phyloP scores from a whole-genome alignment of 2,888 invertebrate species.

The Cybosia mesomella region DNA sequence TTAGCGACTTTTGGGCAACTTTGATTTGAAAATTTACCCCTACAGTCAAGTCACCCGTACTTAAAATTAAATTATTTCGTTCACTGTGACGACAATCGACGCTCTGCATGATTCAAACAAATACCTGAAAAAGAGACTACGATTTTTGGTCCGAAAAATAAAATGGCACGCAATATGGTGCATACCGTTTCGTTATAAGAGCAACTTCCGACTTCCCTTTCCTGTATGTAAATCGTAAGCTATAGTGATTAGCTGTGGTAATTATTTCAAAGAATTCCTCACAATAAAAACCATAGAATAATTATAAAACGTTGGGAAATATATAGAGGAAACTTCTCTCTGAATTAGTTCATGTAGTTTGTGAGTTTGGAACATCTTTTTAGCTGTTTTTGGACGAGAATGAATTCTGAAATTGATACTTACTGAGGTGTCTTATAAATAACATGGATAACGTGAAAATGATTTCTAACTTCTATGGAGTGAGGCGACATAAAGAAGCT shows the following conservation, averaged over 20 bases:
- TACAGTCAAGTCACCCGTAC: too few species aligned
- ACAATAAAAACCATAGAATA: background rate
- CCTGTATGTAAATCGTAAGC: background rate
- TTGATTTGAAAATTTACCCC: too few species aligned
- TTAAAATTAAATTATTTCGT: background rate
- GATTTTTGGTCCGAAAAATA: background rate
- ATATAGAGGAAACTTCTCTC: too few species aligned
- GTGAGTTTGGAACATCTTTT: background rate
- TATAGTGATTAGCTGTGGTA: background rate
- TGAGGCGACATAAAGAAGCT: too few species aligned
- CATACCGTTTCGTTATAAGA: background rate
- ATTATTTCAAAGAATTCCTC: background rate
- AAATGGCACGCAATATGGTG: constrained; percentile 1
- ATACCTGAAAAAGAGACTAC: background rate
- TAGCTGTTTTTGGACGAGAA: too few species aligned
- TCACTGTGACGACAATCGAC: background rate
- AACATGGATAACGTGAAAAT: too few species aligned
- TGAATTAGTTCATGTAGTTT: background rate
- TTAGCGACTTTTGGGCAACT: too few species aligned
- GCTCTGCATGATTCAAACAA: background rate
- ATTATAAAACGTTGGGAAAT: background rate
- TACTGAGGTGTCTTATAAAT: too few species aligned
- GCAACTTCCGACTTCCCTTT: background rate
- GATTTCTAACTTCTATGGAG: too few species aligned
- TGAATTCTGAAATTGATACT: too few species aligned